Conservation (phyloP, 2,888 invertebrate genomes). For the Xiphydria camelus region DNA sequence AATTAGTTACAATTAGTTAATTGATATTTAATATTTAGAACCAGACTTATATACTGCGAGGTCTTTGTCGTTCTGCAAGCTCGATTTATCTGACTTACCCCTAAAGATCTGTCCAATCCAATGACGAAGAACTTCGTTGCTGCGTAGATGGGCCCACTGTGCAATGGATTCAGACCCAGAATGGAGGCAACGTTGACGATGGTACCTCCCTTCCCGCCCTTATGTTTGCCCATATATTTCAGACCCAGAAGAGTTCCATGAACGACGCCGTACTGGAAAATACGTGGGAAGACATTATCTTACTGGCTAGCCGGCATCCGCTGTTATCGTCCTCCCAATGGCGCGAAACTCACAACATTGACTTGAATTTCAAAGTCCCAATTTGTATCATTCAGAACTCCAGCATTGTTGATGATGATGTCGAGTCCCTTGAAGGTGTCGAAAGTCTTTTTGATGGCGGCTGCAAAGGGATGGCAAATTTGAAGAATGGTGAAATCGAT, state of each 20-base stretch:
- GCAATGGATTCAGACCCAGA: conserved; percentile 59
- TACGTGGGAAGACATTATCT: too few relatives aligned
- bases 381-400: conserved; percentile 39
- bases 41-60: not conserved
- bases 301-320: too few relatives aligned
- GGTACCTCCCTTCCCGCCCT: conserved; percentile 63
- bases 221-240: conserved; percentile 64
- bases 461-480: conserved; percentile 40
- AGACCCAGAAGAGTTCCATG: conserved; percentile 62
- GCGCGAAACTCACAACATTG: conserved; percentile 30
- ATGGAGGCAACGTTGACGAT: conserved; percentile 66
- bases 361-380: conserved; percentile 36
- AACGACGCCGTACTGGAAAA: conserved; percentile 56
- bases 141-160: conserved; percentile 60
- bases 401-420: conserved; percentile 59
- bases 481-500: not conserved
- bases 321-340: too few relatives aligned
- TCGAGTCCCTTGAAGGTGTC: conserved; percentile 58
- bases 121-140: conserved; percentile 64
- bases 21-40: not conserved
- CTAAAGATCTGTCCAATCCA: conserved; percentile 61
- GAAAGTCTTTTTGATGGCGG: conserved; percentile 56
- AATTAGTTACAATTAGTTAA: not conserved
- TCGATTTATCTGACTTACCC: conserved; percentile 30
- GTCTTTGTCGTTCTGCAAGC: too few relatives aligned